phyloP scores from a whole-genome alignment of 2,888 invertebrate species.

The Venusia cambrica region DNA sequence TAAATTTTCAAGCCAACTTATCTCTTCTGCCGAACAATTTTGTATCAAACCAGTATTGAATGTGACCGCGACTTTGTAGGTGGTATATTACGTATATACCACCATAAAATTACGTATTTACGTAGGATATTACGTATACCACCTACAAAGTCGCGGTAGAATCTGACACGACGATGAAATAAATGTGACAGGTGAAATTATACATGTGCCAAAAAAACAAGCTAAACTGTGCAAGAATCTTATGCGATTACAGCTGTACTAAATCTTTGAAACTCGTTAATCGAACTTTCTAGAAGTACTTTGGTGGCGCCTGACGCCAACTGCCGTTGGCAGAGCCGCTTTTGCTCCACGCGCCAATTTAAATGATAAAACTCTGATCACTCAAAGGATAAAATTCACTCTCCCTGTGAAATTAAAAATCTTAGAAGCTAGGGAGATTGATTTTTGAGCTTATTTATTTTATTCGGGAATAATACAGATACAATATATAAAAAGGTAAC shows the following conservation, averaged over 20 bases:
- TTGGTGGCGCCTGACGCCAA: slow-evolving; percentile 65
- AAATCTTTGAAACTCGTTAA: slow-evolving; percentile 76
- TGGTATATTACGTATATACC: too few species aligned
- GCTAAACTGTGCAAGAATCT: slow-evolving; percentile 54
- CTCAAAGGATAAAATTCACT: slow-evolving; percentile 66
- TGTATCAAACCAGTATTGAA: slow-evolving; percentile 34
- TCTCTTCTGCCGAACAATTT: slow-evolving; percentile 38
- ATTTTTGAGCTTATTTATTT: too few species aligned
- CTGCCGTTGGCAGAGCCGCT: slow-evolving; percentile 68
- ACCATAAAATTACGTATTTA: too few species aligned
- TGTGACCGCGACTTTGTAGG: slow-evolving; percentile 17
- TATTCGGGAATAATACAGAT: too few species aligned
- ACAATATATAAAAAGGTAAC: too few species aligned
- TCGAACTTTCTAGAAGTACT: slow-evolving; percentile 68
- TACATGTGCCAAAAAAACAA: slow-evolving; percentile 35
- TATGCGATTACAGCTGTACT: slow-evolving; percentile 65
- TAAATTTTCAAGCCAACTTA: background rate
- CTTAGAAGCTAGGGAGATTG: slow-evolving; percentile 23
- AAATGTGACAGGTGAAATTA: background rate
- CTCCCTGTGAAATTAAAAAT: slow-evolving; percentile 53
- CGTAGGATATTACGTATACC: too few species aligned
- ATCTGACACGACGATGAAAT: too few species aligned
- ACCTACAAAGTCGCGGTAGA: too few species aligned
- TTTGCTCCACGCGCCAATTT: slow-evolving; percentile 65
- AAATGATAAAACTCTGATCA: slow-evolving; percentile 74